Evolutionary conservation across 1,140 invertebrate genomes (phyloP).

Genomic region (Listronotus bonariensis): DNA sequence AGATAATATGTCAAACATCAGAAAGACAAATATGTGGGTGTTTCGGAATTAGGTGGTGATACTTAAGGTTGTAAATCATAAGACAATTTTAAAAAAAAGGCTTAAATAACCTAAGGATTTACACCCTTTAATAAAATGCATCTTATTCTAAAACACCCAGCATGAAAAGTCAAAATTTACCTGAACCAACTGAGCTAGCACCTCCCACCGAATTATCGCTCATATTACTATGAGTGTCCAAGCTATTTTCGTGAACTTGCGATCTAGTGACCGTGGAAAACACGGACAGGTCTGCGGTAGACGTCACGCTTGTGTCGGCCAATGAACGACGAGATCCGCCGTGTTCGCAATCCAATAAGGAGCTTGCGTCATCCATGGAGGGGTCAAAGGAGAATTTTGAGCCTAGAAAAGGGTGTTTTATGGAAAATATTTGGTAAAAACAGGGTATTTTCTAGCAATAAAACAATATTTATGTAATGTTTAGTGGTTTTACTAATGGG

Average conservation of each 20-base stretch:
- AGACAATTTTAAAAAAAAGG: too few relatives aligned
- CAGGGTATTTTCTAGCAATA: not conserved
- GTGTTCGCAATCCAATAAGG: slow-evolving; percentile 60
- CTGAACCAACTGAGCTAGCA: slow-evolving; percentile 65
- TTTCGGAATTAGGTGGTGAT: too few relatives aligned
- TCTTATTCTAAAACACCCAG: not conserved
- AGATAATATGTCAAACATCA: too few relatives aligned
- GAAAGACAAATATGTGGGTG: too few relatives aligned
- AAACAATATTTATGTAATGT: not conserved
- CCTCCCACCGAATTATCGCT: slow-evolving; percentile 67
- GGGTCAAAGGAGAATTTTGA: slow-evolving; percentile 72
- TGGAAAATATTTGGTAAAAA: not conserved
- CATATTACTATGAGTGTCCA: slow-evolving; percentile 75
- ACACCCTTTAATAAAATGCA: not conserved
- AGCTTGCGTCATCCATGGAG: slow-evolving; percentile 70
- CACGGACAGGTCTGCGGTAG: slow-evolving; percentile 79
- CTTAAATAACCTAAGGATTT: too few relatives aligned
- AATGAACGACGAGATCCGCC: slow-evolving; percentile 75
- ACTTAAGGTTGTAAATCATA: too few relatives aligned
- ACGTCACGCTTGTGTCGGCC: slow-evolving; percentile 81
- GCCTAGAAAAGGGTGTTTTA: slow-evolving; percentile 53
- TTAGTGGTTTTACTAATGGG: not conserved
- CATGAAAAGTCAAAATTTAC: slow-evolving; percentile 44
- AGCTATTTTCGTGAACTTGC: slow-evolving; percentile 72
- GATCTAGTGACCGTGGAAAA: slow-evolving; percentile 75